Conservation (phyloP, 1,140 invertebrate genomes). For the Gonatopus flavifemur region DNA sequence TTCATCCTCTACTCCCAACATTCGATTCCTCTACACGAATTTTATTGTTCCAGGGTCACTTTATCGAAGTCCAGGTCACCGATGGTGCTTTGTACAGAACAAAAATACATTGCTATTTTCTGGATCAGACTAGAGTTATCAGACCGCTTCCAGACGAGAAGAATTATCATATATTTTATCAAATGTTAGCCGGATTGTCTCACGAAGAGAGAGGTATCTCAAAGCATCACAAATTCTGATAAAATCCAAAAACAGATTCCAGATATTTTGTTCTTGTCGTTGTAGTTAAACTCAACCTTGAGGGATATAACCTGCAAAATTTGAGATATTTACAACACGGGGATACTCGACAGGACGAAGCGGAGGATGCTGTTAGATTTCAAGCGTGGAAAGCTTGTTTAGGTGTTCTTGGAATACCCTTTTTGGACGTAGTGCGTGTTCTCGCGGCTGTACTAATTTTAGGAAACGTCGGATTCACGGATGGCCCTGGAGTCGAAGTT, state of each 20-base stretch:
- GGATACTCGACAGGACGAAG: slow-evolving; percentile 73
- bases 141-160: slow-evolving; percentile 82
- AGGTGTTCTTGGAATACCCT: slow-evolving; percentile 88
- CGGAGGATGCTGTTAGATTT: slow-evolving; percentile 76
- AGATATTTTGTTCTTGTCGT: neutral
- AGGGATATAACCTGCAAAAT: slow-evolving; percentile 80
- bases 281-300: slow-evolving; percentile 74
- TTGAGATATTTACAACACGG: slow-evolving; percentile 78
- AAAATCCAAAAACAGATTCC: neutral
- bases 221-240: neutral
- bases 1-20: neutral
- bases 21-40: neutral
- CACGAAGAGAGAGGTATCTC: slow-evolving; percentile 77
- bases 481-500: slow-evolving; percentile 71
- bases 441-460: slow-evolving; percentile 86
- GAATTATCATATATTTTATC: slow-evolving; percentile 97
- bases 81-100: slow-evolving; percentile 92
- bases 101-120: slow-evolving; percentile 94
- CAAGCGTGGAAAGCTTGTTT: slow-evolving; percentile 89
- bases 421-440: slow-evolving; percentile 89
- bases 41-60: slow-evolving; percentile 76
- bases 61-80: slow-evolving; percentile 96
- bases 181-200: slow-evolving; percentile 89
- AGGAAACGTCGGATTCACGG: slow-evolving; percentile 88
- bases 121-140: slow-evolving; percentile 91